Evolutionary conservation across 1,140 invertebrate species (phyloP), one percentile per base, ranked within the genome.

Genomic region (Delia radicum): DNA sequence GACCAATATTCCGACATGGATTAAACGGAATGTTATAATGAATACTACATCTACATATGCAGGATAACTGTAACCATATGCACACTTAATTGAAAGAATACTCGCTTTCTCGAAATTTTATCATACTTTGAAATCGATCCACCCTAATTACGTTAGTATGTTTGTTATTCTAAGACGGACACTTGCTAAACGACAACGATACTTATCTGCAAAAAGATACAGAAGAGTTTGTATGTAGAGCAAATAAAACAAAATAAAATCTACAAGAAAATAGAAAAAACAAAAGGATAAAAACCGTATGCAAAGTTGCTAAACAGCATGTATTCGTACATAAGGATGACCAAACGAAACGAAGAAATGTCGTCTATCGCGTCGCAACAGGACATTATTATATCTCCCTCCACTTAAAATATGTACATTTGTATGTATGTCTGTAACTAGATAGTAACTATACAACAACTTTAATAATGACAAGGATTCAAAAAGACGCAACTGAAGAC

Each of bases 331-430:
- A 18, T 55, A 55, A 73, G 69, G 69, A 76, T 73, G 71, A 27
- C 65, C 69, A 73, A 33, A 33, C n/a, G 65, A 69, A 21, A 33
- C 29, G 21, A 76, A 76, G 75, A 73, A 62, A 76, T 55, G 26
- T 63, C 69, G 28, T 73, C 69, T 24, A 76, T 27, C 75, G 55
- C 71, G 65, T 63, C 61, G 55, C 75, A 65, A 73, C 75, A 73
- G 48, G 75, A 46, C 71, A 73, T 76, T 73, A 65, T 73, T 73
- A 31, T 73, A 31, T 46, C 71, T 65, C 24, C 31, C 72, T 27
- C 69, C 55, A 21, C 48, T 13, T 62, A 63, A 29, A 28, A 65
- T n/a, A 74, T 28, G 26, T 28, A 63, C 46, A 63, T n/a, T 28
- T 62, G 33, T n/a, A n/a, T n/a, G n/a, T n/a, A n/a, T n/a, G n/a